These are phyloP conservation scores for Dioctria linearis DNA, from an alignment of 2,888 invertebrate species.

Conservation along the genomic window DNA sequence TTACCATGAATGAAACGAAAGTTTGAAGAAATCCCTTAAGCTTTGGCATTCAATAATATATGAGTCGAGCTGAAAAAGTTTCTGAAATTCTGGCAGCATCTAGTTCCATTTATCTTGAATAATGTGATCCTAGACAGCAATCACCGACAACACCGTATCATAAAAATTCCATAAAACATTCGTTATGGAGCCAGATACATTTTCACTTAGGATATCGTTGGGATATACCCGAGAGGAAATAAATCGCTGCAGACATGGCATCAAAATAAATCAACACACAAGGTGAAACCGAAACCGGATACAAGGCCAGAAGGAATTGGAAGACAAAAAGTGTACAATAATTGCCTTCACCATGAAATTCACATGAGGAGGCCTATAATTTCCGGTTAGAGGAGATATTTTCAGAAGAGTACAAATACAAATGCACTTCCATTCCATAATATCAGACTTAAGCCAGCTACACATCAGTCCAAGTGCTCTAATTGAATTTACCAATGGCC, in stretches of 20 bases:
- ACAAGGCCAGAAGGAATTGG: constrained; percentile 12
- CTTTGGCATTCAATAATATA: constrained; percentile 42
- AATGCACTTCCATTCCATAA: background rate
- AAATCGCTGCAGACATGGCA: constrained; percentile 35
- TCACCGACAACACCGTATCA: constrained; percentile 43
- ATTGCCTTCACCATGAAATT: constrained; percentile 11
- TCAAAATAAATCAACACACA: constrained; percentile 44
- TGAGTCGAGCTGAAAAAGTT: constrained; percentile 11
- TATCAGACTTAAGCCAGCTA: background rate
- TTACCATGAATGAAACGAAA: background rate
- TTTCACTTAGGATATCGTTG: constrained; percentile 46
- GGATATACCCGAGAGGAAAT: constrained; percentile 28
- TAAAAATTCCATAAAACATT: constrained; percentile 49
- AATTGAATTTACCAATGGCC: background rate
- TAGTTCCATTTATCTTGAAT: constrained; percentile 46
- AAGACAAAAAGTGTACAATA: constrained; percentile 26
- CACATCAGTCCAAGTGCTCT: background rate
- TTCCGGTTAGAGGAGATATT: background rate
- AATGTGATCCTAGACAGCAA: constrained; percentile 44
- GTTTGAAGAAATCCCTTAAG: constrained; percentile 4
- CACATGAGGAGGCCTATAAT: background rate
- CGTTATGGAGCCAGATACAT: constrained; percentile 39
- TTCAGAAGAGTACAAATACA: background rate
- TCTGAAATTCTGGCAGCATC: constrained; percentile 14
- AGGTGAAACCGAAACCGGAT: constrained; percentile 40